Base-by-base conservation (phyloP, 2,888 invertebrate species). In the Melanargia galathea region DNA sequence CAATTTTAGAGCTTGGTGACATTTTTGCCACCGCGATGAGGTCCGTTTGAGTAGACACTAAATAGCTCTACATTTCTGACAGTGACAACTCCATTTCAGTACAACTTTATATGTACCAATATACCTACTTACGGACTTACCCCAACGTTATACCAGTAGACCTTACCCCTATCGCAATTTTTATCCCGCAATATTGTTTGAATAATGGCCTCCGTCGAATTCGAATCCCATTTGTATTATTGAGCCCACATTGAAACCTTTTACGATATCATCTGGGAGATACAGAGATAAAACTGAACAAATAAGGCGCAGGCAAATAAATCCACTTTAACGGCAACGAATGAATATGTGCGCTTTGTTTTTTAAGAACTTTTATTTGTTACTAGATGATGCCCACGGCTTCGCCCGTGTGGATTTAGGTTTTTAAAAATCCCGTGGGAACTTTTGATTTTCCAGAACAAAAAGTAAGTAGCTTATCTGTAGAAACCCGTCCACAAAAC, bases 131-230 rank as follows among this genome's bases (percentile, higher is more conserved):
- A n/a, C n/a, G n/a, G n/a, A n/a, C n/a, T n/a, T n/a, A 2, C 11
- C 1, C 4, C 4, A 38, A 2, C 38, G 7, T 43, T 18, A 18
- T 43, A 7, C 16, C 10, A 43, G 18, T 43, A 16, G 0, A 11
- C 11, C 8, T 46, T 22, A 22, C 45, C 11, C 11, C 22, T 46
- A 22, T 46, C 18, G 7, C 22, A 13, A 46, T 46, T 11, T 46
- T 46, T 46, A 46, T 46, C 11, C 13, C 10, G 22, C 45, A 46
- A 46, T n/a, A n/a, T 46, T 22, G 45, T 46, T 46, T 22, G 45
- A 22, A 46, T 13, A 45, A 45, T 10, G 45, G 20, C 22, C 22
- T 22, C 22, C 20, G 11, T 11, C 35, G 35, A 16, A 43, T 16
- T 22, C 22, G 45, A 11, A 46, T 20, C 11, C 45, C 13, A 22